Conservation (phyloP, 2,797 vertebrate species). For the Chelmon rostratus region DNA sequence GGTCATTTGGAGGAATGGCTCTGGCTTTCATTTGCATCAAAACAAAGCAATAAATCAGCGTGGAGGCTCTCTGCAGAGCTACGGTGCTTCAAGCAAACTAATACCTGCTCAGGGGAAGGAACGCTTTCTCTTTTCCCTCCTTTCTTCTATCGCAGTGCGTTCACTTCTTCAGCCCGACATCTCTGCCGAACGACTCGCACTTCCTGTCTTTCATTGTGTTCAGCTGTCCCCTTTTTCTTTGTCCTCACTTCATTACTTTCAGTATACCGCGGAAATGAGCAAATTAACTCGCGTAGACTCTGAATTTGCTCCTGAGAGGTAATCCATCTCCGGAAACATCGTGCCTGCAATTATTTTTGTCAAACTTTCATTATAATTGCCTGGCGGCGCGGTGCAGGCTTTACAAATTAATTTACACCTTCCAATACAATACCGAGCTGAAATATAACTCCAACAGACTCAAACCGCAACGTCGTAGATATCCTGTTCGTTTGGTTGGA, state of each 20-base stretch:
- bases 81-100: constrained; percentile 49
- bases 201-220: not conserved
- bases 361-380: not conserved
- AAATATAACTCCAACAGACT: too few relatives aligned
- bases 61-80: constrained; percentile 35
- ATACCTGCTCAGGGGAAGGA: constrained; percentile 33
- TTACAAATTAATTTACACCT: not conserved
- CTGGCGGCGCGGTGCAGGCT: not conserved
- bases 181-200: not conserved
- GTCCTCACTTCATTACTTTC: not conserved
- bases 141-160: constrained; percentile 1
- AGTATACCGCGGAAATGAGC: not conserved
- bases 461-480: too few relatives aligned
- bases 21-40: constrained; percentile 74
- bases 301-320: not conserved
- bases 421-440: not conserved
- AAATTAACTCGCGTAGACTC: not conserved
- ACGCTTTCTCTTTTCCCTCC: not conserved
- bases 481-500: too few relatives aligned
- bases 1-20: constrained; percentile 60
- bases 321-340: constrained; percentile 1
- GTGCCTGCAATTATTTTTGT: not conserved
- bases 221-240: not conserved
- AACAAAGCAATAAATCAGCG: constrained; percentile 76
- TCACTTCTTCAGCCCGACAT: not conserved